Conservation (phyloP, 30 jellyfish, hydroid and myxozoan genomes). For the Hydractinia echinata region DNA sequence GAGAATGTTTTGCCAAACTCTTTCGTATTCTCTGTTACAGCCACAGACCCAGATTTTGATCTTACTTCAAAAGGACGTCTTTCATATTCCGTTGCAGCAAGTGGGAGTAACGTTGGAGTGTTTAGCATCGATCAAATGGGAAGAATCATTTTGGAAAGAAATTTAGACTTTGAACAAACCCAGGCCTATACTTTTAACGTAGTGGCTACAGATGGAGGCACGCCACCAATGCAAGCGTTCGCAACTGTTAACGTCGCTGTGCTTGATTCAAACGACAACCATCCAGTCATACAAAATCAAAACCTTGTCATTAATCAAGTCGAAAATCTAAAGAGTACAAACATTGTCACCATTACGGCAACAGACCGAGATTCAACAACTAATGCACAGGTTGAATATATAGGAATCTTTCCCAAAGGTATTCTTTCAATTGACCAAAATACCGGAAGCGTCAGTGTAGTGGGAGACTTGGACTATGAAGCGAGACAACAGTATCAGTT, state of each 20-base stretch:
- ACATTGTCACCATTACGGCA: background rate
- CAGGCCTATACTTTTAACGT: slow-evolving; percentile 22
- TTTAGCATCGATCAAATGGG: slow-evolving; percentile 42
- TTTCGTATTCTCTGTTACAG: slow-evolving; percentile 33
- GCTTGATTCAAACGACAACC: slow-evolving; percentile 68
- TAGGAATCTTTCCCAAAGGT: slow-evolving; percentile 54
- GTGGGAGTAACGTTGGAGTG: slow-evolving; percentile 18
- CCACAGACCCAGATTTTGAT: slow-evolving; percentile 34
- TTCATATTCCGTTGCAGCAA: background rate
- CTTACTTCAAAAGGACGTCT: slow-evolving; percentile 23
- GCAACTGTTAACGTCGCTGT: slow-evolving; percentile 37
- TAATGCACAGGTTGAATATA: slow-evolving; percentile 4
- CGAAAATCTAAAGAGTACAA: slow-evolving; percentile 23
- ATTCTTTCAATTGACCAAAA: slow-evolving; percentile 33
- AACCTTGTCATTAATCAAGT: background rate
- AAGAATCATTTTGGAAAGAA: slow-evolving; percentile 7
- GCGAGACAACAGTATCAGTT: slow-evolving; percentile 44
- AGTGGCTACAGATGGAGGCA: slow-evolving; percentile 59
- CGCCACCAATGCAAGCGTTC: slow-evolving; percentile 47
- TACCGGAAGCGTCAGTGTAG: slow-evolving; percentile 40
- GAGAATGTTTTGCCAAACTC: slow-evolving; percentile 23
- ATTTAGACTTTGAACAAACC: slow-evolving; percentile 48
- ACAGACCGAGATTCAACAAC: slow-evolving; percentile 40
- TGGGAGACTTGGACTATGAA: slow-evolving; percentile 48
- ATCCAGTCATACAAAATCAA: slow-evolving; percentile 42